Evolutionary conservation across 2,113 vertebrate genomes (phyloP).

Genomic region (Platysteira castanea): DNA sequence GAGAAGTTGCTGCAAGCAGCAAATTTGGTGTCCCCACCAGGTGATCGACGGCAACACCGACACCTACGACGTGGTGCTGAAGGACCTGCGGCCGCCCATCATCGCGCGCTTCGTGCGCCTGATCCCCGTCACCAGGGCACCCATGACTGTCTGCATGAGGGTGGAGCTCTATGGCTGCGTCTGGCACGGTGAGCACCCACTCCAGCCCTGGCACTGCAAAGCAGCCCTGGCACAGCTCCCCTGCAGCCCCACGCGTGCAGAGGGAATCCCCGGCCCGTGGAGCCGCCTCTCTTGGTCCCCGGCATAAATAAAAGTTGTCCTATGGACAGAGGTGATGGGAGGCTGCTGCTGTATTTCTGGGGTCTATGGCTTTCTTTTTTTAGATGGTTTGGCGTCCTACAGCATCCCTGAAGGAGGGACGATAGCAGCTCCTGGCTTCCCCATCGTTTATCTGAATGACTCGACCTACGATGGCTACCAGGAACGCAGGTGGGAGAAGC

Average conservation of each 20-base stretch:
- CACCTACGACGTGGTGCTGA: slow-evolving; percentile 78
- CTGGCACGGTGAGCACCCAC: slow-evolving; percentile 79
- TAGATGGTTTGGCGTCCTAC: slow-evolving; percentile 87
- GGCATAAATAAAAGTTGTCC: not conserved
- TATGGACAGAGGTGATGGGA: not conserved
- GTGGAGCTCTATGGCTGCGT: slow-evolving; percentile 88
- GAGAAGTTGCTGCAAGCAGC: no score
- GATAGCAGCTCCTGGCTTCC: slow-evolving; percentile 77
- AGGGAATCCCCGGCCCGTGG: not conserved
- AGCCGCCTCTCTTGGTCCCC: not conserved
- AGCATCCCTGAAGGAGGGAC: slow-evolving; percentile 84
- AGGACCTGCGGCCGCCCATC: slow-evolving; percentile 85
- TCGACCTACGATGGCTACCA: slow-evolving; percentile 86
- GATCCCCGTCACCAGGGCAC: slow-evolving; percentile 79
- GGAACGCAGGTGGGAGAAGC: slow-evolving; percentile 72
- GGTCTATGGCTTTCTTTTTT: not conserved
- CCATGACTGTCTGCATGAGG: slow-evolving; percentile 87
- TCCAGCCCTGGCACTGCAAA: not conserved
- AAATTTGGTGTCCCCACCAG: no score
- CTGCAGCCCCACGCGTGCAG: not conserved
- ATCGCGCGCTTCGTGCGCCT: slow-evolving; percentile 82
- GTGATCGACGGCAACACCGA: slow-evolving; percentile 82
- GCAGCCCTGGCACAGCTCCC: not conserved
- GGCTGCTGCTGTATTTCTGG: slow-evolving; percentile 15
- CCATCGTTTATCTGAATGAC: slow-evolving; percentile 83